A percentile compares a stretch with the other conserved stretches of the same genome.
phyloP scores from a whole-genome alignment of 2,888 invertebrate genomes.

The Drosophila prolongata region DNA sequence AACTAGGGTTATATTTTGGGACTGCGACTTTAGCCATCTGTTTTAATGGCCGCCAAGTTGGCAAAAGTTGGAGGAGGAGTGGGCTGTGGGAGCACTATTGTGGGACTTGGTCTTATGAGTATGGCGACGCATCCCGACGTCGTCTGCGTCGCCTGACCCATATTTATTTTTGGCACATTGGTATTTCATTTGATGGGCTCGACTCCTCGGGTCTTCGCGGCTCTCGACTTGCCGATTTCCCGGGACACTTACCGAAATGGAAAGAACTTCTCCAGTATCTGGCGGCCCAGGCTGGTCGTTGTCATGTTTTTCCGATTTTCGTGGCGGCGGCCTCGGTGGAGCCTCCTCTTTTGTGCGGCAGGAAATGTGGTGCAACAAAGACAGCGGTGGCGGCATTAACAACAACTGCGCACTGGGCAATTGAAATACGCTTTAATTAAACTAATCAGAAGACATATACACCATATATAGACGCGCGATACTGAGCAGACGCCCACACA shows the following conservation, averaged over 20 bases:
- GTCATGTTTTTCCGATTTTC: constrained; percentile 55
- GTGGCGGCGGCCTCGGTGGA: neutral
- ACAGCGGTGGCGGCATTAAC: constrained; percentile 15
- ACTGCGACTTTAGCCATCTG: constrained; percentile 8
- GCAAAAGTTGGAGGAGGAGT: constrained; percentile 10
- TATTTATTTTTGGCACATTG: constrained; percentile 73
- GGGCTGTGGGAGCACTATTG: constrained; percentile 9
- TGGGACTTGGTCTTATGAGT: constrained; percentile 8
- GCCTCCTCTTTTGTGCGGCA: constrained; percentile 22
- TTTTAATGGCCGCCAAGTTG: constrained; percentile 21
- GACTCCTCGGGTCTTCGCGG: neutral
- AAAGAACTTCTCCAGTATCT: constrained; percentile 75
- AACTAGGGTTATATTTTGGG: neutral
- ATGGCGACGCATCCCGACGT: neutral
- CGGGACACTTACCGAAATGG: constrained; percentile 69
- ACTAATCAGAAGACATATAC: constrained; percentile 71
- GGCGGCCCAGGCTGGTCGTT: constrained; percentile 72
- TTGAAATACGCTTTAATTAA: constrained; percentile 77
- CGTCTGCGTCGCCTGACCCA: constrained; percentile 60
- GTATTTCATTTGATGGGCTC: constrained; percentile 21
- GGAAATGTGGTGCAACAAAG: constrained; percentile 49
- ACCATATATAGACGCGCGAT: constrained; percentile 28
- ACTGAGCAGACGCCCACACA: constrained; percentile 58
- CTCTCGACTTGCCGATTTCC: no score
- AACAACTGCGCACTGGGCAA: constrained; percentile 68